Evolutionary conservation across 2,113 vertebrate species (phyloP).

Genomic region (Caloenas nicobarica): DNA sequence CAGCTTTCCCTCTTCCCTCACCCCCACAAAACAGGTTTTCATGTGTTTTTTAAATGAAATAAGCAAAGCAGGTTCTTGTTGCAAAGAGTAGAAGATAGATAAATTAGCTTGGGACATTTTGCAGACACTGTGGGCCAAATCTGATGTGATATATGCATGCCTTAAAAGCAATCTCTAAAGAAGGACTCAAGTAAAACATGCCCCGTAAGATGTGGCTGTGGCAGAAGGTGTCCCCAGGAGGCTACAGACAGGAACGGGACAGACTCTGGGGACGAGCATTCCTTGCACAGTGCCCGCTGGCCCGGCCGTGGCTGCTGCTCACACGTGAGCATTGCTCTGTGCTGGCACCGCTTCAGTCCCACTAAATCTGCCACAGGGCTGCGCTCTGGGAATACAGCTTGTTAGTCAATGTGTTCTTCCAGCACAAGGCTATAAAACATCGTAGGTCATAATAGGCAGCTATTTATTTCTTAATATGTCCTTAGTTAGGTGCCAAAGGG

Average conservation of each 20-base stretch:
- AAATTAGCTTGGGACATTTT: neutral
- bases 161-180: neutral
- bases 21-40: neutral
- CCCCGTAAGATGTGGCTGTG: neutral
- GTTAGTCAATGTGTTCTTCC: neutral
- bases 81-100: neutral
- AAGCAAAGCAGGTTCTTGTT: neutral
- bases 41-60: neutral
- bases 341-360: neutral
- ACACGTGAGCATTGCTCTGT: neutral
- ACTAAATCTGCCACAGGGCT: neutral
- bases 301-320: neutral
- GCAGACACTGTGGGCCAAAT: neutral
- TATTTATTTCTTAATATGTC: conserved; percentile 12
- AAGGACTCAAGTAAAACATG: neutral
- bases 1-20: neutral
- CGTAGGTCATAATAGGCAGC: neutral
- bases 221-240: neutral
- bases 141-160: neutral
- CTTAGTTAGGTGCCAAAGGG: neutral
- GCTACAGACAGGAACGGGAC: neutral
- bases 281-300: accelerated
- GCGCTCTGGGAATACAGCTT: neutral
- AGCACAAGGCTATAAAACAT: neutral
- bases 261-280: neutral